Conservation (phyloP, 1,140 invertebrate species). For the Pantala flavescens region DNA sequence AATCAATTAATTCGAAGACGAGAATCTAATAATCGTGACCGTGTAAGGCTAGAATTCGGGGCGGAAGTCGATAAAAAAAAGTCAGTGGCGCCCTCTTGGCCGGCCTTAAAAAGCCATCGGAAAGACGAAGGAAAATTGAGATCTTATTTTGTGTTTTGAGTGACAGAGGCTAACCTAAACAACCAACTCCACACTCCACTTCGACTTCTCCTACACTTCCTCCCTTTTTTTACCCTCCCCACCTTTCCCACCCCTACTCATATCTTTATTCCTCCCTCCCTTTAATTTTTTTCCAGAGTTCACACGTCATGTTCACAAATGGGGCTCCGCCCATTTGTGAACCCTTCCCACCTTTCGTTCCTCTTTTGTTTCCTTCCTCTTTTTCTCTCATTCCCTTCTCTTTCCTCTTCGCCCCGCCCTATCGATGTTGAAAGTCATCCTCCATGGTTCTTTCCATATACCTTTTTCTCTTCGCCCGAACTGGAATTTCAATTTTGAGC, state of each 20-base stretch:
- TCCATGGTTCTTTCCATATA: no score
- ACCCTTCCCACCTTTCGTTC: background rate
- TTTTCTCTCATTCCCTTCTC: background rate
- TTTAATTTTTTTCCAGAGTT: background rate
- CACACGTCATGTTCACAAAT: conserved; percentile 9
- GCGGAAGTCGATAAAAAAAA: background rate
- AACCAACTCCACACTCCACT: background rate
- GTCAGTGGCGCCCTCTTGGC: background rate
- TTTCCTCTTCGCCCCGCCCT: no score
- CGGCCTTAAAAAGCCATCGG: background rate
- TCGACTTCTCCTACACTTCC: background rate
- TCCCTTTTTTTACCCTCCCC: background rate
- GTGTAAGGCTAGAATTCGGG: background rate
- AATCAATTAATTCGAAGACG: no score
- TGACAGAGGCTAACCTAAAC: conserved; percentile 5
- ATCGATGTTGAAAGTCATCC: no score
- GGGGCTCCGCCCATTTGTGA: background rate
- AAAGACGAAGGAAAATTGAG: background rate
- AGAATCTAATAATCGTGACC: no score
- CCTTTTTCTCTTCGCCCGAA: background rate
- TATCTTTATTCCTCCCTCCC: background rate
- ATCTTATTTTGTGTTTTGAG: background rate
- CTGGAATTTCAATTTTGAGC: no score
- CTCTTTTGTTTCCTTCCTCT: background rate
- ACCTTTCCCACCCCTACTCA: background rate